phyloP scores from a whole-genome alignment of 2,888 invertebrate genomes.

The Busseola fusca region DNA sequence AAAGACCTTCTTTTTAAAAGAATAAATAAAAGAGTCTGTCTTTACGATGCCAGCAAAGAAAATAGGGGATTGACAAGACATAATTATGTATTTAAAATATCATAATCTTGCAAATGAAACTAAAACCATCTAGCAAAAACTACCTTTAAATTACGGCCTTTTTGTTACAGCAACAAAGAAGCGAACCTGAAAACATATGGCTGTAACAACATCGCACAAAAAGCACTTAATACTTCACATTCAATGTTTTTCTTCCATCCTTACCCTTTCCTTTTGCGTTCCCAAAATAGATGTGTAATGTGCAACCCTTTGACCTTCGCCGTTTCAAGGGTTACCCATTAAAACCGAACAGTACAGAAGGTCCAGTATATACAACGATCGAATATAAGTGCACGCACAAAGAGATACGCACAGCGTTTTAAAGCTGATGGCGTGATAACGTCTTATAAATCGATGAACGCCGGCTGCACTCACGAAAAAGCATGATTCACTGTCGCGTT shows the following conservation, averaged over 20 bases:
- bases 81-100: not conserved
- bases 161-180: conserved; percentile 36
- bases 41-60: not conserved
- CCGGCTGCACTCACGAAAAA: no score
- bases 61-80: not conserved
- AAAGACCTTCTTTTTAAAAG: not conserved
- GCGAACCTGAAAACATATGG: conserved; percentile 26
- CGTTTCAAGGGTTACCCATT: conserved; percentile 26
- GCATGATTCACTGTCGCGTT: no score
- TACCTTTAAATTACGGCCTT: conserved; percentile 6
- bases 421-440: no score
- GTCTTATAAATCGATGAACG: no score
- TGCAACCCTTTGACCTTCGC: conserved; percentile 47
- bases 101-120: not conserved
- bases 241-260: conserved; percentile 39
- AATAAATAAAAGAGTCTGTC: not conserved
- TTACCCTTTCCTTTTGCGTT: conserved; percentile 33
- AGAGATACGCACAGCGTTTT: not conserved
- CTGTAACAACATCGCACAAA: conserved; percentile 49
- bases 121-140: not conserved
- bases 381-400: not conserved
- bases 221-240: conserved; percentile 47
- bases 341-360: conserved; percentile 4
- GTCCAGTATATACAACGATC: accelerated
- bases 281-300: conserved; percentile 37